Evolutionary conservation across 2,113 vertebrate genomes (phyloP).

Genomic region (Microcebus jonahi): DNA sequence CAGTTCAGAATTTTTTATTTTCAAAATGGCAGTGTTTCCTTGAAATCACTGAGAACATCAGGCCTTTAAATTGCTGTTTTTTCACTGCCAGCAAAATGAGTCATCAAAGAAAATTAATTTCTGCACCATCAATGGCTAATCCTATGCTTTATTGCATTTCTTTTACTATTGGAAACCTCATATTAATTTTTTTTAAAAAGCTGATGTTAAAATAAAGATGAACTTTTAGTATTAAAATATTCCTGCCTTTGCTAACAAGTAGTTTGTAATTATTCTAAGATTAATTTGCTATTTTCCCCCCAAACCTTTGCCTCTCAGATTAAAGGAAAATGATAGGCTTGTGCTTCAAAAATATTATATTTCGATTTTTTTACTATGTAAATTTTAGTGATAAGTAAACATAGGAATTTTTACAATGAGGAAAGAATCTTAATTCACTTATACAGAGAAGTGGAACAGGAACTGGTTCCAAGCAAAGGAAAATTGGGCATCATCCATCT

Average conservation of each 20-base stretch:
- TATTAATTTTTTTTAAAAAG: neutral
- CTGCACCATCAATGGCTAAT: neutral
- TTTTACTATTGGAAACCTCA: constrained; percentile 29
- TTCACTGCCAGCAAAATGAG: constrained; percentile 30
- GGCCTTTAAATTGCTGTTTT: neutral
- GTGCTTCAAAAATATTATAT: constrained; percentile 27
- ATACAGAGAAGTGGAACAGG: neutral
- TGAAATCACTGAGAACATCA: neutral
- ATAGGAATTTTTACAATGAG: neutral
- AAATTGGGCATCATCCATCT: neutral
- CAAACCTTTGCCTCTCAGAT: neutral
- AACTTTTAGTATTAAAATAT: constrained; percentile 1
- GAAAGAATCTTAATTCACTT: neutral
- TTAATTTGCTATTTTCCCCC: constrained; percentile 10
- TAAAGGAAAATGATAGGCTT: neutral
- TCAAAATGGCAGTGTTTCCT: neutral
- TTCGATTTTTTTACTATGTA: neutral
- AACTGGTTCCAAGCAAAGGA: neutral
- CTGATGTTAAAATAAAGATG: neutral
- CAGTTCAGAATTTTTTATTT: neutral
- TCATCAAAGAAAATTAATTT: constrained; percentile 58
- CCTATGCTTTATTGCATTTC: neutral
- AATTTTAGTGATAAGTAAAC: neutral
- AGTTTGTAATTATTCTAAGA: constrained; percentile 18
- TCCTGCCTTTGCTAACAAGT: neutral